These are phyloP conservation scores for Ametastegia equiseti DNA, from an alignment of 2,888 invertebrate species.

Conservation along the genomic window DNA sequence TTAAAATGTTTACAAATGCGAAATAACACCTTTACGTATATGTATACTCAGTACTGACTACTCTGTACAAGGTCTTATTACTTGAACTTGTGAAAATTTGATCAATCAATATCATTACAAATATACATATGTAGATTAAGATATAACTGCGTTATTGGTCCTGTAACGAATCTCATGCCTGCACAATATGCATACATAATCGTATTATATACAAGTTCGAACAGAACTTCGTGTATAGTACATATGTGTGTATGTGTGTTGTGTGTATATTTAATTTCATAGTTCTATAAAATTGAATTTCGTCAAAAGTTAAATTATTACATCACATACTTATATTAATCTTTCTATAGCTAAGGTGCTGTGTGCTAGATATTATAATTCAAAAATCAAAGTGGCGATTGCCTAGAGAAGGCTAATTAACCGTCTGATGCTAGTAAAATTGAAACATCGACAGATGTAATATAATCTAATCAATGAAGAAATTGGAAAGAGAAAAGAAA, in stretches of 20 bases:
- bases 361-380: constrained; percentile 28
- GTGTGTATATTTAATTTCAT: no score
- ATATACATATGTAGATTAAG: constrained; percentile 15
- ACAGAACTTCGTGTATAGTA: background rate
- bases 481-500: background rate
- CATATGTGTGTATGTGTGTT: background rate
- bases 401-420: background rate
- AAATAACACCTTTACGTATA: background rate
- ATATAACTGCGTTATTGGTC: constrained; percentile 20
- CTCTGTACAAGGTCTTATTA: background rate
- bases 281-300: constrained; percentile 5
- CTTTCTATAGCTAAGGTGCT: constrained; percentile 16
- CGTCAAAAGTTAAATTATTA: background rate
- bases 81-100: constrained; percentile 8
- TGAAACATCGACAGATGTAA: background rate
- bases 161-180: constrained; percentile 9
- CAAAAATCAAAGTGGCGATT: constrained; percentile 12
- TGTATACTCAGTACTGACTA: background rate
- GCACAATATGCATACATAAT: background rate
- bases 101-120: constrained; percentile 13
- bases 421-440: no score
- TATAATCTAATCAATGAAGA: background rate
- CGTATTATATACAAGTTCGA: background rate
- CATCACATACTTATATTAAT: constrained; percentile 27
- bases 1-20: constrained; percentile 8